Conservation (phyloP, 2,888 invertebrate genomes). For the Acleris holmiana region DNA sequence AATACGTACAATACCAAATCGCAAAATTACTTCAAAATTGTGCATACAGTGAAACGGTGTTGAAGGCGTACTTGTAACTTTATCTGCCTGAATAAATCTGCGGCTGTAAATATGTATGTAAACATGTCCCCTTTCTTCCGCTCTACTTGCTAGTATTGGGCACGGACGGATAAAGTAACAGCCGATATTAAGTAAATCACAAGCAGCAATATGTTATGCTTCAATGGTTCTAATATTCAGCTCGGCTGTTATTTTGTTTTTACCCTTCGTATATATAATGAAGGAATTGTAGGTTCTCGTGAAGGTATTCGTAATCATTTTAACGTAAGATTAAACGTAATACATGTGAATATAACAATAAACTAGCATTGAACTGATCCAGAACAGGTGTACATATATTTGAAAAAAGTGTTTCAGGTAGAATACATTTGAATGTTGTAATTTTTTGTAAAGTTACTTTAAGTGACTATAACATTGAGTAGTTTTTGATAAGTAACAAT, state of each 20-base stretch:
- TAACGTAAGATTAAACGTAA: constrained; percentile 41
- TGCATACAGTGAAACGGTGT: constrained; percentile 50
- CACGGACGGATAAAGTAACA: constrained; percentile 50
- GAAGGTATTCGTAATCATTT: constrained; percentile 59
- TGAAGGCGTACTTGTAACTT: constrained; percentile 46
- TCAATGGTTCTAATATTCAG: constrained; percentile 20
- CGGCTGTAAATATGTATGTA: constrained; percentile 53
- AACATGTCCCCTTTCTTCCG: constrained; percentile 50
- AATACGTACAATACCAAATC: constrained; percentile 15
- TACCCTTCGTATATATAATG: constrained; percentile 50
- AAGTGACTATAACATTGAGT: constrained; percentile 74
- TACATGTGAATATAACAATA: constrained; percentile 78
- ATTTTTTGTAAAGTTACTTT: constrained; percentile 79
- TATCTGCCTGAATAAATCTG: constrained; percentile 49
- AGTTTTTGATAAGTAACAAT: constrained; percentile 84
- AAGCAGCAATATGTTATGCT: constrained; percentile 14
- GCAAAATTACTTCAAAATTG: constrained; percentile 34
- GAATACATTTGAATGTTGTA: constrained; percentile 69
- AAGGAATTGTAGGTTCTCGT: constrained; percentile 65
- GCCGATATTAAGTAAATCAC: constrained; percentile 36
- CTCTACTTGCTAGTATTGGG: constrained; percentile 53
- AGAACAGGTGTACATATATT: constrained; percentile 67
- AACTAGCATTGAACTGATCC: constrained; percentile 66
- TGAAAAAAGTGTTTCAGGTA: constrained; percentile 66
- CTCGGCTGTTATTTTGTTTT: constrained; percentile 41